Evolutionary conservation across 2,113 vertebrate genomes (phyloP).

Genomic region (Ctenodactylus gundi): DNA sequence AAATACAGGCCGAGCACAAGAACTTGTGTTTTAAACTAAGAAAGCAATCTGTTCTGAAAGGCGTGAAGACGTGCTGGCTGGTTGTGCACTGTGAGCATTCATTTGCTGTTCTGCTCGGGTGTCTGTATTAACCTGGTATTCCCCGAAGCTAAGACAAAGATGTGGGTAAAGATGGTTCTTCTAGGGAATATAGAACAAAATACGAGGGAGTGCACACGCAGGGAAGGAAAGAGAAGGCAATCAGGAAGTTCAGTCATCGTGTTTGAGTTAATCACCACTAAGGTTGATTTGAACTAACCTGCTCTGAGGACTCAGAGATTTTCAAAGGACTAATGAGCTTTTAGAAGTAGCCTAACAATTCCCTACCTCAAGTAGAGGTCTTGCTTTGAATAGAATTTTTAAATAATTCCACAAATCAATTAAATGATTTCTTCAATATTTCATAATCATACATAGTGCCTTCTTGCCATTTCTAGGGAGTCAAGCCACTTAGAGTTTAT

Average conservation of each 20-base stretch:
- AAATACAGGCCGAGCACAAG: constrained; percentile 15
- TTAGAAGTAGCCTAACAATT: not conserved
- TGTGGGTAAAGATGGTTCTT: not conserved
- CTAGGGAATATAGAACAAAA: not conserved
- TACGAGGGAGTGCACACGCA: not conserved
- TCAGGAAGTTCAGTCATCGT: not conserved
- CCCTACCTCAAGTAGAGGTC: not conserved
- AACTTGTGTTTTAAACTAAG: constrained; percentile 72
- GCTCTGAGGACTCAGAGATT: not conserved
- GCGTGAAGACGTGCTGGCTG: constrained; percentile 71
- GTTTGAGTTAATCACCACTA: not conserved
- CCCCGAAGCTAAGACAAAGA: not conserved
- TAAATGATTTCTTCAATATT: not conserved
- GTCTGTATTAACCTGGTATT: constrained; percentile 37
- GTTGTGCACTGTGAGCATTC: constrained; percentile 60
- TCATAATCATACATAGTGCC: not conserved
- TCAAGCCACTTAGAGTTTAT: not conserved
- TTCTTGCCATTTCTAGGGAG: no score
- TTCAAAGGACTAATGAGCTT: not conserved
- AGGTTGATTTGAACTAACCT: not conserved
- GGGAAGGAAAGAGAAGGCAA: not conserved
- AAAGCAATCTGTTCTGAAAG: constrained; percentile 77
- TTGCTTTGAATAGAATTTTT: not conserved
- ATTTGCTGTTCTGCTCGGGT: constrained; percentile 77
- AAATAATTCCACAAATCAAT: not conserved